Evolutionary conservation across 2,888 invertebrate genomes (phyloP).

Genomic region (Volucella inflata): DNA sequence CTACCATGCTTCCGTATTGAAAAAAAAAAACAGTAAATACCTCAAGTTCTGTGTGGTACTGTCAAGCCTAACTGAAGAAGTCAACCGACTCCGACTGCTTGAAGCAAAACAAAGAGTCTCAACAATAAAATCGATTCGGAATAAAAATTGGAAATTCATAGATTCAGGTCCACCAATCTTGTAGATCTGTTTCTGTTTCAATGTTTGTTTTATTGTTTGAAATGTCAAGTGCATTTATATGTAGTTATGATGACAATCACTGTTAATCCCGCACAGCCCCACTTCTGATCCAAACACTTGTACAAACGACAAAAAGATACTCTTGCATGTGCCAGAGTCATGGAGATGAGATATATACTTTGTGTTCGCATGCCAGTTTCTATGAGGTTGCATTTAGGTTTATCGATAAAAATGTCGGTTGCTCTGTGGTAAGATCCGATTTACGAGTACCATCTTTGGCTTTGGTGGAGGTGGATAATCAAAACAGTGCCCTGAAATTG

Average conservation of each 20-base stretch:
- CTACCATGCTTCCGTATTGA: conserved; percentile 32
- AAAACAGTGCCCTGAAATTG: conserved; percentile 18
- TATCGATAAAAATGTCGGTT: conserved; percentile 35
- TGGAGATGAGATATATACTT: conserved; percentile 36
- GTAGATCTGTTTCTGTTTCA: conserved; percentile 19
- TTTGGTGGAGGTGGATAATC: conserved; percentile 29
- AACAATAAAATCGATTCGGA: conserved; percentile 52
- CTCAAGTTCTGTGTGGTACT: conserved; percentile 49
- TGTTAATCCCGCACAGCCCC: neutral
- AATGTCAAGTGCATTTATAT: conserved; percentile 65
- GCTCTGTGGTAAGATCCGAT: conserved; percentile 16
- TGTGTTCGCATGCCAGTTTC: conserved; percentile 32
- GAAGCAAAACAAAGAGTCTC: conserved; percentile 39
- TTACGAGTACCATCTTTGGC: neutral
- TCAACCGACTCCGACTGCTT: conserved; percentile 18
- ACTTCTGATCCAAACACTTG: neutral
- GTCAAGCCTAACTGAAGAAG: conserved; percentile 36
- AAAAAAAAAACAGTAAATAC: conserved; percentile 35
- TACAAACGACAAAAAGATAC: conserved; percentile 6
- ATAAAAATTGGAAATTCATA: conserved; percentile 63
- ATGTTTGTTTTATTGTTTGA: conserved; percentile 62
- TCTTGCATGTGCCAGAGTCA: conserved; percentile 27
- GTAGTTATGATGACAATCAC: conserved; percentile 61
- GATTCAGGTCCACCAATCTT: conserved; percentile 54
- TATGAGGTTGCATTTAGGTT: conserved; percentile 40